Conservation (phyloP, 2,113 vertebrate genomes). For the Tragelaphus buxtoni region DNA sequence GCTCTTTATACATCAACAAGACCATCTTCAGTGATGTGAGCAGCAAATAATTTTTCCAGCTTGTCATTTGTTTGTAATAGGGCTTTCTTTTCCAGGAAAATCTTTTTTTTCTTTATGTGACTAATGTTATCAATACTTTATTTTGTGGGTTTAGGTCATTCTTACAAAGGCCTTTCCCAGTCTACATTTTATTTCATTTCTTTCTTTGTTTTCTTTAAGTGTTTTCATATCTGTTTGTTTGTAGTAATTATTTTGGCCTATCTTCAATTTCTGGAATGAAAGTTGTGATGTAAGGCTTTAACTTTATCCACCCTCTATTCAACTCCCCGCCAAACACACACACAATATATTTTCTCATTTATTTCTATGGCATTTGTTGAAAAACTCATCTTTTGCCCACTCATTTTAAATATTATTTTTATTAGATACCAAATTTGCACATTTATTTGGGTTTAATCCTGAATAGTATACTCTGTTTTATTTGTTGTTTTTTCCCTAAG, state of each 20-base stretch:
- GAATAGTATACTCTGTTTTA: background rate
- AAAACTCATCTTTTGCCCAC: background rate
- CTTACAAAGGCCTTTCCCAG: background rate
- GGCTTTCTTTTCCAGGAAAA: background rate
- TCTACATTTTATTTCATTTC: background rate
- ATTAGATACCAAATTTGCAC: background rate
- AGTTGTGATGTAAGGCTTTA: background rate
- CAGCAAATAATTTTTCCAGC: background rate
- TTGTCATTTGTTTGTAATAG: background rate
- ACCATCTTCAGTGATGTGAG: background rate
- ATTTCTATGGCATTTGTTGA: background rate
- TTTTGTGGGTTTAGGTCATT: background rate
- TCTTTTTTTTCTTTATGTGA: background rate
- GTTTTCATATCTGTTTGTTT: background rate
- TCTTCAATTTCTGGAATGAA: background rate
- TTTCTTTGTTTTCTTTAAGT: background rate
- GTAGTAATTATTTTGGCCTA: background rate
- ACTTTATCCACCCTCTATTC: background rate
- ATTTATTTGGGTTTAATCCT: background rate
- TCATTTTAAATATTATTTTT: background rate
- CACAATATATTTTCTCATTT: background rate
- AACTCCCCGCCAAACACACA: background rate
- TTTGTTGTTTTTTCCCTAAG: background rate
- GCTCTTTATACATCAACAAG: background rate
- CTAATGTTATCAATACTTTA: background rate